phyloP scores from a whole-genome alignment of 1,140 invertebrate genomes.

The Drosophila tropicalis region DNA sequence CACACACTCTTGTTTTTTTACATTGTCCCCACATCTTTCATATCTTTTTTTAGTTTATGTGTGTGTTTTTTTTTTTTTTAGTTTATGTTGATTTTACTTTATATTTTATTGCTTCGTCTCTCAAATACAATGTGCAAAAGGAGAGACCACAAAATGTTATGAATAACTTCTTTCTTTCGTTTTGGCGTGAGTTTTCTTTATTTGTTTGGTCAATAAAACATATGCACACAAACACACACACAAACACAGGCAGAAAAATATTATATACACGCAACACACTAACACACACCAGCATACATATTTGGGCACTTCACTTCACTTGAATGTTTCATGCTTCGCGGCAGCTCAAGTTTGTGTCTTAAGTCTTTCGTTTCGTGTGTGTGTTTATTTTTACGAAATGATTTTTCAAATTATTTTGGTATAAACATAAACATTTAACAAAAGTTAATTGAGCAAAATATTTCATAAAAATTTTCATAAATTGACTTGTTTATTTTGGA shows the following conservation, averaged over 20 bases:
- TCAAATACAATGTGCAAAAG: conserved; percentile 23
- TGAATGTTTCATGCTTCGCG: conserved; percentile 60
- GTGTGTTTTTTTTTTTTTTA: conserved; percentile 3
- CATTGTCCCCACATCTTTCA: background rate
- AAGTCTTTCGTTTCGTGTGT: conserved; percentile 63
- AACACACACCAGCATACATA: conserved; percentile 8
- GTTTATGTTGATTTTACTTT: conserved; percentile 18
- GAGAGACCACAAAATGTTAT: conserved; percentile 31
- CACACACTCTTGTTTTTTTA: conserved; percentile 1
- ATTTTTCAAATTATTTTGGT: conserved; percentile 13
- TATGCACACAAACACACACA: conserved; percentile 28
- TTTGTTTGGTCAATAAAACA: conserved; percentile 27
- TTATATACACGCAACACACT: conserved; percentile 4
- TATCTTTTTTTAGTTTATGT: conserved; percentile 3
- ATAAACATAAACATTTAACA: conserved; percentile 7
- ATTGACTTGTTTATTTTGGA: no score
- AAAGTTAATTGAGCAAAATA: conserved; percentile 32
- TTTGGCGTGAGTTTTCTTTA: conserved; percentile 29
- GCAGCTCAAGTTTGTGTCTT: conserved; percentile 67
- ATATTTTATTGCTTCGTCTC: conserved; percentile 38
- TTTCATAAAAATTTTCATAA: no score
- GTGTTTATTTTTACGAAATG: conserved; percentile 17
- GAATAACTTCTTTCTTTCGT: conserved; percentile 46
- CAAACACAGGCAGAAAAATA: conserved; percentile 34
- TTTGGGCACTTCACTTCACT: conserved; percentile 34